Evolutionary conservation across 2,113 vertebrate species (phyloP).

Genomic region (Synchiropus splendidus): DNA sequence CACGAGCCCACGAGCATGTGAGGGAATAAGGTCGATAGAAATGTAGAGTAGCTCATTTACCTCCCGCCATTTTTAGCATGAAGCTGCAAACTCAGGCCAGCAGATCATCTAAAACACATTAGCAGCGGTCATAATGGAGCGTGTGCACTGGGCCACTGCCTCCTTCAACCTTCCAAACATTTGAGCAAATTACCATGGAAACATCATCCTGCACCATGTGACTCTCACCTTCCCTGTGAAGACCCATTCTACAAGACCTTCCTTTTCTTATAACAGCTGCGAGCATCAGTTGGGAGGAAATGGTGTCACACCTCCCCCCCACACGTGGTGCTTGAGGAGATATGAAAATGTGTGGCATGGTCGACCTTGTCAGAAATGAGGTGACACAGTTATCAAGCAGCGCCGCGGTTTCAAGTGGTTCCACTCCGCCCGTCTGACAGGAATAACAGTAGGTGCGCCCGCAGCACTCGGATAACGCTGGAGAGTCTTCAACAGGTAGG

Average conservation of each 20-base stretch:
- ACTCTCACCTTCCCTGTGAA: neutral
- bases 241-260: no score
- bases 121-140: neutral
- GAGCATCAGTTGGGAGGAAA: no score
- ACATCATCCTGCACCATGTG: neutral
- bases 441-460: no score
- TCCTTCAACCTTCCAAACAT: no score
- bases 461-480: no score
- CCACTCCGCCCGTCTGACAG: no score
- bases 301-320: no score
- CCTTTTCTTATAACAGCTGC: no score
- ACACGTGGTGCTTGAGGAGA: slow-evolving; percentile 13
- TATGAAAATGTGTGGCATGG: slow-evolving; percentile 3
- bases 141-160: no score
- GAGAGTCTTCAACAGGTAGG: no score
- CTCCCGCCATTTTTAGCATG: slow-evolving; percentile 8
- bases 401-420: neutral
- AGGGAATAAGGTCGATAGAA: slow-evolving; percentile 22
- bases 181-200: no score
- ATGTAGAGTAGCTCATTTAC: slow-evolving; percentile 36
- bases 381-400: slow-evolving; percentile 8
- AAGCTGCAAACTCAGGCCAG: slow-evolving; percentile 5
- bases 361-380: slow-evolving; percentile 13
- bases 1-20: neutral
- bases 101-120: slow-evolving; percentile 19